Conservation (phyloP, 2,113 vertebrate species). For the Desmodus rotundus region DNA sequence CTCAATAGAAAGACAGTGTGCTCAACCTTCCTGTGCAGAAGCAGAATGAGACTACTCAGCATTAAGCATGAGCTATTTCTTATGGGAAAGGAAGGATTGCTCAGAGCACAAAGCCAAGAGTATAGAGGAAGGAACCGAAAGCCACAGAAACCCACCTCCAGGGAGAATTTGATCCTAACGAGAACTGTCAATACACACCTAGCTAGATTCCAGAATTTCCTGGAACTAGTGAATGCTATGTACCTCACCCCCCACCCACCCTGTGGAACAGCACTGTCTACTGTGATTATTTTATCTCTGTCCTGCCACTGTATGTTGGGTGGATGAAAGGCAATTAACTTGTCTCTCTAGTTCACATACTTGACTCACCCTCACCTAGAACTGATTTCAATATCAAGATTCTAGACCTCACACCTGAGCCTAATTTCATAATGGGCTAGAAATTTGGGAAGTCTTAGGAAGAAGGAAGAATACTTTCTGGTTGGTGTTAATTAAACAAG, state of each 20-base stretch:
- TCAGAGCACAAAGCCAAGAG: not conserved
- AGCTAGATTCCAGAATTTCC: not conserved
- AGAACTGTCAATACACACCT: not conserved
- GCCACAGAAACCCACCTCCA: not conserved
- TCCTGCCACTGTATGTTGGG: no score
- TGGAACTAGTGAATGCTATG: no score
- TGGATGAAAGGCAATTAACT: not conserved
- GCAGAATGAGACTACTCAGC: not conserved
- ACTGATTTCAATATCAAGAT: not conserved
- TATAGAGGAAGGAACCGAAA: not conserved
- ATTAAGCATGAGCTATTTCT: not conserved
- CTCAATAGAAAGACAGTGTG: not conserved
- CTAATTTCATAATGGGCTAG: not conserved
- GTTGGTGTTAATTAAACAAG: not conserved
- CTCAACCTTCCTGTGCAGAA: not conserved
- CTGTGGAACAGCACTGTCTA: fast-evolving
- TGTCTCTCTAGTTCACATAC: not conserved
- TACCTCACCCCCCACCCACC: no score
- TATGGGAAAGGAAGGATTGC: not conserved
- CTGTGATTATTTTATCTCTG: no score
- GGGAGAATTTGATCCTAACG: not conserved
- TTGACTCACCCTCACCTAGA: not conserved
- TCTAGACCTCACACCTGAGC: not conserved
- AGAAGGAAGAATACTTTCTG: not conserved
- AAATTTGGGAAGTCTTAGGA: not conserved